Conservation (phyloP, 2,113 vertebrate genomes). For the Aplodontia rufa region DNA sequence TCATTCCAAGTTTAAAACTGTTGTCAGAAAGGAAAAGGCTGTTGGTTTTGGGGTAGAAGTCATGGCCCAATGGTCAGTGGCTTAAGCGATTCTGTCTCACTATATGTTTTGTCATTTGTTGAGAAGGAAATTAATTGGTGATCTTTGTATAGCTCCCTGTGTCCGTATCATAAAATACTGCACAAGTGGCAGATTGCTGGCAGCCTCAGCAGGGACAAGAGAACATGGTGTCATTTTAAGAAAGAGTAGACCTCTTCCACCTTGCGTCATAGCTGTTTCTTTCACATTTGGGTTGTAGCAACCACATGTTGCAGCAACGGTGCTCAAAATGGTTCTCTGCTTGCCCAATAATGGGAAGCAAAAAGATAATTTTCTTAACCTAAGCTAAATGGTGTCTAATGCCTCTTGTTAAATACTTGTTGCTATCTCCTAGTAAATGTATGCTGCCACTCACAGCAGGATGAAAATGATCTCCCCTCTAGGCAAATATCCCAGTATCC, state of each 20-base stretch:
- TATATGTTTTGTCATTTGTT: conserved; percentile 45
- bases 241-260: neutral
- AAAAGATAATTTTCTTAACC: conserved; percentile 53
- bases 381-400: conserved; percentile 55
- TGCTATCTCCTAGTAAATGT: neutral
- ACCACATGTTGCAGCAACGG: neutral
- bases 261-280: neutral
- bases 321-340: neutral
- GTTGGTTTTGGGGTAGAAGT: neutral
- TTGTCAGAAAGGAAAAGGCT: neutral
- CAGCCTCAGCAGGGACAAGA: neutral
- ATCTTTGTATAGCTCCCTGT: conserved; percentile 21
- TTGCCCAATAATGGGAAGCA: conserved; percentile 23
- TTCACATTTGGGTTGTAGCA: neutral
- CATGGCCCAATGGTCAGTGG: neutral
- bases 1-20: neutral
- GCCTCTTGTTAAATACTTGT: neutral
- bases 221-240: neutral
- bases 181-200: conserved; percentile 9
- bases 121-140: conserved; percentile 42
- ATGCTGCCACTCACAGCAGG: neutral
- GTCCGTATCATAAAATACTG: conserved; percentile 37
- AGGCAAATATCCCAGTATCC: neutral
- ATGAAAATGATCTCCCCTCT: neutral
- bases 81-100: conserved; percentile 43